phyloP scores from a whole-genome alignment of 2,797 vertebrate species.

The Xenops minutus region DNA sequence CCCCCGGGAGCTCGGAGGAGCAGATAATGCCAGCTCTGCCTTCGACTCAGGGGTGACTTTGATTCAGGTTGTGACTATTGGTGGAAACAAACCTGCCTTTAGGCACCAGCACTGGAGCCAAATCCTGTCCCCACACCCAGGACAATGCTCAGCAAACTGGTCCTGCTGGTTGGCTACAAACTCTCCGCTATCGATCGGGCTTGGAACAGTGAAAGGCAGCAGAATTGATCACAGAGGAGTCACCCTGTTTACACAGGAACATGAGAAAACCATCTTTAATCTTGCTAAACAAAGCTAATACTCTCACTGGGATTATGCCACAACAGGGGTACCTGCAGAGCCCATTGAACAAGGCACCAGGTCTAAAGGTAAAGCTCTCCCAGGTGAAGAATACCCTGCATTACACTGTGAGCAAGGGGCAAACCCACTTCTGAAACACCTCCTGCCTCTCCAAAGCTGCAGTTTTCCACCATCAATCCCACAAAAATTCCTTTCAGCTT shows the following conservation, averaged over 20 bases:
- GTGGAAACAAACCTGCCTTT: rapidly evolving
- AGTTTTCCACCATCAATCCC: neutral
- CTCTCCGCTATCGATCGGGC: rapidly evolving
- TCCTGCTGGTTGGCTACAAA: neutral
- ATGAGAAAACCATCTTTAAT: neutral
- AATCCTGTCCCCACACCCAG: neutral
- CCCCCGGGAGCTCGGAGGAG: neutral
- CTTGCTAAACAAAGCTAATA: neutral
- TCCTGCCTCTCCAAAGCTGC: neutral
- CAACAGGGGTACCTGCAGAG: rapidly evolving
- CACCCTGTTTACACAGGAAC: neutral
- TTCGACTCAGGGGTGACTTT: neutral
- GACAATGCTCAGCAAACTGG: neutral
- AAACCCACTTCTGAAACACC: neutral
- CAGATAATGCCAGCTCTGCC: neutral
- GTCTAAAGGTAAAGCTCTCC: neutral
- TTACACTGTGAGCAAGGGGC: rapidly evolving
- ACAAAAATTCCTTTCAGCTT: neutral
- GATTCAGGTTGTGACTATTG: rapidly evolving
- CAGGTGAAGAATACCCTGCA: rapidly evolving
- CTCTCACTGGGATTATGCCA: neutral
- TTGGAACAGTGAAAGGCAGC: neutral
- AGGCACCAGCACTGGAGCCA: neutral
- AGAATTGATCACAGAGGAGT: no score
- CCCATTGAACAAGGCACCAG: neutral